Conservation (phyloP, 1,140 invertebrate species). For the Papilio glaucus region DNA sequence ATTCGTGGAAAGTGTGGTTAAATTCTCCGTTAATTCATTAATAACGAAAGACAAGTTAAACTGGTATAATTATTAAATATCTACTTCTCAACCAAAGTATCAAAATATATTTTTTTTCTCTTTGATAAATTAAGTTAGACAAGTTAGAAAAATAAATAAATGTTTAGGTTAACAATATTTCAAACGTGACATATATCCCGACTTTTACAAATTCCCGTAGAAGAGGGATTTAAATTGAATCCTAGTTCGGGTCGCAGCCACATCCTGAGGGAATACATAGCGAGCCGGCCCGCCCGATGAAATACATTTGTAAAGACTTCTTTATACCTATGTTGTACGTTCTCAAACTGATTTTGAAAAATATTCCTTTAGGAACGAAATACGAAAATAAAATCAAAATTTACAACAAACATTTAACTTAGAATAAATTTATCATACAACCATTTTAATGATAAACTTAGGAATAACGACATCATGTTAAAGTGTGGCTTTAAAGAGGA, state of each 20-base stretch:
- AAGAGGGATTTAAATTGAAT: slow-evolving; percentile 24
- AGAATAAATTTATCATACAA: too few species aligned
- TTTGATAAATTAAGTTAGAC: background rate
- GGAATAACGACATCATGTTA: too few species aligned
- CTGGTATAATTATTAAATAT: too few species aligned
- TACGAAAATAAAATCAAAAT: background rate
- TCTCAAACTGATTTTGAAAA: background rate
- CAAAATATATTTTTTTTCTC: too few species aligned
- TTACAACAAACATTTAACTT: background rate
- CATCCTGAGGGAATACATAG: background rate
- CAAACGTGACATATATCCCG: slow-evolving; percentile 1
- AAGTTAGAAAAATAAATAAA: background rate
- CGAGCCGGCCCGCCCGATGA: background rate
- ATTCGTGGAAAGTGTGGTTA: background rate
- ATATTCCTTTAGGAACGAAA: slow-evolving; percentile 5
- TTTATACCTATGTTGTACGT: slow-evolving; percentile 14
- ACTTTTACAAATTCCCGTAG: slow-evolving; percentile 7
- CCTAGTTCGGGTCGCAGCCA: background rate
- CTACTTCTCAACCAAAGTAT: too few species aligned
- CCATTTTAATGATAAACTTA: too few species aligned
- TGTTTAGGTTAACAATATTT: background rate
- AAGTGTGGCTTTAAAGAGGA: too few species aligned
- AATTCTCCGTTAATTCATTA: too few species aligned
- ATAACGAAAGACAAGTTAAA: too few species aligned
- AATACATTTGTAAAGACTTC: slow-evolving; percentile 17